phyloP scores from a whole-genome alignment of 1,140 invertebrate species.

The Ostrea edulis region DNA sequence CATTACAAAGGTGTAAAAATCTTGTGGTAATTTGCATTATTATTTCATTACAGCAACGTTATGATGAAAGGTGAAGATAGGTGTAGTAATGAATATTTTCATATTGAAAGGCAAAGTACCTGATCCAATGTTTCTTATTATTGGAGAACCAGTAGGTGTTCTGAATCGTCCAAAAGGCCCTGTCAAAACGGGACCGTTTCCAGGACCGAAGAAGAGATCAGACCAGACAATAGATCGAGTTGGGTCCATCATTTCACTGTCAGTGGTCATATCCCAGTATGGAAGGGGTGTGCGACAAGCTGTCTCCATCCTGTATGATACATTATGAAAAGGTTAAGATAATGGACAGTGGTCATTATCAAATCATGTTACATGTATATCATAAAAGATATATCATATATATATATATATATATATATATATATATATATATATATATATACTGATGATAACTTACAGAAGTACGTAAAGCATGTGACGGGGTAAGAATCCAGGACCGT shows the following conservation, averaged over 20 bases:
- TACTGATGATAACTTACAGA: conserved; percentile 48
- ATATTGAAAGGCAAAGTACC: not conserved
- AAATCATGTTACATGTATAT: not conserved
- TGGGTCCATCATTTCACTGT: conserved; percentile 71
- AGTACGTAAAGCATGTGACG: conserved; percentile 55
- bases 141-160: conserved; percentile 54
- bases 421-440: not conserved
- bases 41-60: not conserved
- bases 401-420: too few species aligned
- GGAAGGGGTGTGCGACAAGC: conserved; percentile 72
- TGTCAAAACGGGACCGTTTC: conserved; percentile 75
- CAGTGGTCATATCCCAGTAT: conserved; percentile 78
- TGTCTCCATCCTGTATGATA: conserved; percentile 61
- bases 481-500: conserved; percentile 50
- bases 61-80: too few species aligned
- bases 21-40: not conserved
- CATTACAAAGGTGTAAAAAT: not conserved
- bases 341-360: not conserved
- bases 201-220: conserved; percentile 75
- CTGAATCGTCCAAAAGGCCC: conserved; percentile 74
- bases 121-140: conserved; percentile 57
- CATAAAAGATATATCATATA: too few species aligned
- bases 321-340: not conserved
- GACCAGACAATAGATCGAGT: conserved; percentile 75
- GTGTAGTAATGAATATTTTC: too few species aligned